These are phyloP conservation scores for Macrophya alboannulata DNA, from an alignment of 2,888 invertebrate genomes.

Conservation along the genomic window DNA sequence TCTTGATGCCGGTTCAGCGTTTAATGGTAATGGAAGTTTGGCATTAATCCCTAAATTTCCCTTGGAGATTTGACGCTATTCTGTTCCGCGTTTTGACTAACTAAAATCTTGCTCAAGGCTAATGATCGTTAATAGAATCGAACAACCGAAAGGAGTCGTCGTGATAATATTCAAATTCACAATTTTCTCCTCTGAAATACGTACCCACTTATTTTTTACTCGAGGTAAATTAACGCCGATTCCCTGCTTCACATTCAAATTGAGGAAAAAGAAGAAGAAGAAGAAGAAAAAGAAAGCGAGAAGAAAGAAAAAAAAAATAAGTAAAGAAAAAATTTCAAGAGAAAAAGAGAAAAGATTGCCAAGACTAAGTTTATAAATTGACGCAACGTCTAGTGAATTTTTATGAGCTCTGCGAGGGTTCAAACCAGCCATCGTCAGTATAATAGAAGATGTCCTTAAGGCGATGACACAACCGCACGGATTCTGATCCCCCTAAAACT, in stretches of 20 bases:
- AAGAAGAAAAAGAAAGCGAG: neutral
- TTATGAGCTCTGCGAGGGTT: constrained; percentile 36
- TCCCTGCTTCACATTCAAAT: constrained; percentile 46
- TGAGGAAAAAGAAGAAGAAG: neutral
- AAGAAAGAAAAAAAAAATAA: neutral
- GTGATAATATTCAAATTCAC: neutral
- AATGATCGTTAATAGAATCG: constrained; percentile 14
- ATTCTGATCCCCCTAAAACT: constrained; percentile 8
- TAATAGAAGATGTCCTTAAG: constrained; percentile 11
- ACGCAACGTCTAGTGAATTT: constrained; percentile 55
- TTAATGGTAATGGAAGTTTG: constrained; percentile 11
- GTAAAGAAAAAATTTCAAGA: neutral
- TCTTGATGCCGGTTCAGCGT: constrained; percentile 24
- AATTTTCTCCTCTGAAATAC: neutral
- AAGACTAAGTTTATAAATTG: constrained; percentile 56
- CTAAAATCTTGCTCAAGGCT: neutral
- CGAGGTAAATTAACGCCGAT: constrained; percentile 41
- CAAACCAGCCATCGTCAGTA: neutral
- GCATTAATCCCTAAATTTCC: constrained; percentile 4
- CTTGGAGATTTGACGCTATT: neutral
- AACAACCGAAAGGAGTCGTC: neutral
- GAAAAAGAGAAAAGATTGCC: constrained; percentile 10
- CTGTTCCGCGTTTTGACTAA: neutral
- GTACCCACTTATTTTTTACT: constrained; percentile 26
- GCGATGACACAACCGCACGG: neutral